Conservation (phyloP, 2,113 vertebrate genomes). For the Melanerpes formicivorus region DNA sequence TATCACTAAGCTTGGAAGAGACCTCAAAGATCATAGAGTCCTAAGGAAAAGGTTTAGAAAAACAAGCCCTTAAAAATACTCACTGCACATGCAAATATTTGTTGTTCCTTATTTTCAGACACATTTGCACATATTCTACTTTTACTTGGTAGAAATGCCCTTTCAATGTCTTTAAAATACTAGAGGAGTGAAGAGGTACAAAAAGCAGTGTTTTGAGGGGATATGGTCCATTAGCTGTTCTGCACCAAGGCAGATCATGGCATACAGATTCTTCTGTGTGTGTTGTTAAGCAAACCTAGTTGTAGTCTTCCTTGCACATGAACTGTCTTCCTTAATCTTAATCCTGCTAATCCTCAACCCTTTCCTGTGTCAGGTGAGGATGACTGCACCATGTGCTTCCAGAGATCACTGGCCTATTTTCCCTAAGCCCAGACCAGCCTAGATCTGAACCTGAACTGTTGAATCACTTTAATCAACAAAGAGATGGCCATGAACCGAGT, state of each 20-base stretch:
- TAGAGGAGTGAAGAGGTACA: neutral
- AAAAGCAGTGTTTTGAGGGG: neutral
- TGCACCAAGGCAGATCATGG: neutral
- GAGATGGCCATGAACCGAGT: neutral
- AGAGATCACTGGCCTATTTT: neutral
- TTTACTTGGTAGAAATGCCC: neutral
- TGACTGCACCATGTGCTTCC: neutral
- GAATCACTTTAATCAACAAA: neutral
- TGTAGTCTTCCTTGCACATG: neutral
- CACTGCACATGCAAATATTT: neutral
- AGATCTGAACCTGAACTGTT: neutral
- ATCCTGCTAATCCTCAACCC: constrained; percentile 23
- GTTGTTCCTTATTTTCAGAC: neutral
- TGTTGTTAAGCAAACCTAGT: neutral
- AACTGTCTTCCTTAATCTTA: constrained; percentile 31
- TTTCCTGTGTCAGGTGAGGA: constrained; percentile 34
- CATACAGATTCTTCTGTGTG: neutral
- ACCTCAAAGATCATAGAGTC: no score
- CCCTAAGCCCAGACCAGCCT: neutral
- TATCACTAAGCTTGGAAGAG: no score
- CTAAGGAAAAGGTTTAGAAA: neutral
- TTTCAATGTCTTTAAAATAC: neutral
- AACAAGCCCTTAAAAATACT: neutral
- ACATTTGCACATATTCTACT: neutral
- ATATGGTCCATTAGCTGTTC: neutral